These are phyloP conservation scores for Desoria tigrina DNA, from an alignment of 2,888 invertebrate genomes.

Conservation along the genomic window DNA sequence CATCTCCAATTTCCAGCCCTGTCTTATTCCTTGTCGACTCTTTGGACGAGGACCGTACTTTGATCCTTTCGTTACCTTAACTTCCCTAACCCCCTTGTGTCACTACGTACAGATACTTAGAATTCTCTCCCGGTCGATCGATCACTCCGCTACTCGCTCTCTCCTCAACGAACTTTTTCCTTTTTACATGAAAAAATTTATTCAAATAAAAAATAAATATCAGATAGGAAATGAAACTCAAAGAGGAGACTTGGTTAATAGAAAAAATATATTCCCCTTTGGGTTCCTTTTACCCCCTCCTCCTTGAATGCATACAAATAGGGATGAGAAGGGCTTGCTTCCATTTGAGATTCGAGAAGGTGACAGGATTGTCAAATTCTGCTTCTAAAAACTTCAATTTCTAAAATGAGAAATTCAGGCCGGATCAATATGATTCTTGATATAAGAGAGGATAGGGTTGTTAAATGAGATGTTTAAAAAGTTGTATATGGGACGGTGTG, in stretches of 20 bases:
- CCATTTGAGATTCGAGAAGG: too few species aligned
- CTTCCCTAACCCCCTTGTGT: conserved; percentile 33
- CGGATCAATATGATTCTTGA: conserved; percentile 5
- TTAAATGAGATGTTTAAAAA: conserved; percentile 6
- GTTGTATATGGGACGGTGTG: conserved; percentile 20
- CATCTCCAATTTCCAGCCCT: conserved; percentile 48
- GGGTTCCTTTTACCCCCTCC: neutral
- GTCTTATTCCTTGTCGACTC: conserved; percentile 1
- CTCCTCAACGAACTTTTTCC: conserved; percentile 2
- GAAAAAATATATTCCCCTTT: conserved; percentile 16
- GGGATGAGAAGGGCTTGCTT: too few species aligned
- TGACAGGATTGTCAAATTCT: too few species aligned
- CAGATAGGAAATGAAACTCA: conserved; percentile 1
- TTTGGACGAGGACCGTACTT: conserved; percentile 23
- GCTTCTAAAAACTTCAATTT: too few species aligned
- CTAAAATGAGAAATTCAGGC: conserved; percentile 8
- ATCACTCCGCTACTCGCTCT: conserved; percentile 20
- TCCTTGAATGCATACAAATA: too few species aligned
- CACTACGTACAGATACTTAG: conserved; percentile 26
- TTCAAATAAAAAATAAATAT: conserved; percentile 17
- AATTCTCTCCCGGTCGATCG: conserved; percentile 35
- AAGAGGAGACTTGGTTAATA: neutral
- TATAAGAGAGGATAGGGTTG: conserved; percentile 4
- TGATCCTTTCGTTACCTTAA: conserved; percentile 45
- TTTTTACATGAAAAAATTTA: conserved; percentile 15